These are phyloP conservation scores for Nettapus auritus DNA, from an alignment of 2,113 vertebrate species.

Conservation along the genomic window DNA sequence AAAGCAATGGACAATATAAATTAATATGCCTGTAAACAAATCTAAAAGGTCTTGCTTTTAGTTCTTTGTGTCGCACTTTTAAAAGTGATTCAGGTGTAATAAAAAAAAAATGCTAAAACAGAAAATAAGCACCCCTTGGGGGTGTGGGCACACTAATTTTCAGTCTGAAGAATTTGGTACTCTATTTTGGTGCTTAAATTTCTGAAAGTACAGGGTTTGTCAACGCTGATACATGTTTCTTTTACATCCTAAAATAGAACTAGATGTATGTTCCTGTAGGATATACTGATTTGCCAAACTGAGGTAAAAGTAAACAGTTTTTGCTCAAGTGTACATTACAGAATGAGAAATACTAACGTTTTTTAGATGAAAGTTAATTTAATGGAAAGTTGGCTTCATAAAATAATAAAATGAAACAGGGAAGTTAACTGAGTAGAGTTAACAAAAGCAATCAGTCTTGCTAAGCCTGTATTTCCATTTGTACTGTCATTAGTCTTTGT, in stretches of 20 bases:
- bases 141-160: background rate
- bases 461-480: background rate
- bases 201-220: background rate
- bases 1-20: background rate
- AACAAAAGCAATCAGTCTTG: conserved; percentile 12
- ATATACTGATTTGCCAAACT: background rate
- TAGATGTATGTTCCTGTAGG: background rate
- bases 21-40: background rate
- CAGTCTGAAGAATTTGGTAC: background rate
- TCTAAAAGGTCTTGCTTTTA: background rate
- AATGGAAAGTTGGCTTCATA: background rate
- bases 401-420: conserved; percentile 12
- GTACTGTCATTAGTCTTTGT: background rate
- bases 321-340: background rate
- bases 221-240: background rate
- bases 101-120: background rate
- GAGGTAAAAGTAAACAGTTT: background rate
- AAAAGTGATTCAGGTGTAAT: background rate
- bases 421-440: background rate
- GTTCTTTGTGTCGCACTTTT: background rate
- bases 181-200: background rate
- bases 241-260: background rate
- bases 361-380: conserved; percentile 14
- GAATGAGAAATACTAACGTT: background rate
- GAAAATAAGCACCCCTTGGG: background rate